Percentiles rank a stretch among this genome's conserved stretches.
Conservation (phyloP, 2,797 vertebrate genomes). For the Sebastiscus albofasciatus region DNA sequence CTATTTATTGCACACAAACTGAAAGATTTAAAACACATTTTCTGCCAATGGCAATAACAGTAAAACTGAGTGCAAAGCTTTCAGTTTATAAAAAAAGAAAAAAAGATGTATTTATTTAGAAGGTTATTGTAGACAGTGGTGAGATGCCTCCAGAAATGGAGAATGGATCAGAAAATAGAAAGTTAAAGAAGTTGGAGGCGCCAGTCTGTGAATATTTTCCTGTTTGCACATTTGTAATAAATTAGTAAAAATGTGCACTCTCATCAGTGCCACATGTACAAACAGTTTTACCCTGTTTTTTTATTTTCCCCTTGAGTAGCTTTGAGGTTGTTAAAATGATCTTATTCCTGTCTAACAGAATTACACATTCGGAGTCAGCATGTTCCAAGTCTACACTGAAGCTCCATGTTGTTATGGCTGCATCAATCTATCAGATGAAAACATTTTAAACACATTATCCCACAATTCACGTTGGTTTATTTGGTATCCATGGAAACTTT, state of each 20-base stretch:
- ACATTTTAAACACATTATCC: not conserved
- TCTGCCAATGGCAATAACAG: not conserved
- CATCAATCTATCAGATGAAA: not conserved
- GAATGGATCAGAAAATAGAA: not conserved
- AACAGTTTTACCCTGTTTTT: not conserved
- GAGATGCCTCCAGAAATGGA: not conserved
- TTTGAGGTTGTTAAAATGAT: not conserved
- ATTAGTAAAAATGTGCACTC: not conserved
- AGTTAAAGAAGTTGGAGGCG: not conserved
- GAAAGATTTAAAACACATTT: constrained; percentile 3
- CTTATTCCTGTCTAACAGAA: not conserved
- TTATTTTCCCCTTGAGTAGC: not conserved
- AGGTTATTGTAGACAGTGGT: not conserved
- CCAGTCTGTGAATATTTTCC: not conserved
- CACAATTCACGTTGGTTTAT: not conserved
- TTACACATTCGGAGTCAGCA: not conserved
- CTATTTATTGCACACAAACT: not conserved
- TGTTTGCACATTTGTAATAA: not conserved
- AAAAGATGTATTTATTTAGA: not conserved
- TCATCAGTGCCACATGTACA: not conserved
- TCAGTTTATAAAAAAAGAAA: not conserved
- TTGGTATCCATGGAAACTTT: not conserved
- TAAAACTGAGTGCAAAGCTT: not conserved
- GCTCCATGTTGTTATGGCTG: not conserved
- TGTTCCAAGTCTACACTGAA: not conserved